Base-by-base conservation (phyloP, 2,797 vertebrate genomes). In the Typhlichthys subterraneus region DNA sequence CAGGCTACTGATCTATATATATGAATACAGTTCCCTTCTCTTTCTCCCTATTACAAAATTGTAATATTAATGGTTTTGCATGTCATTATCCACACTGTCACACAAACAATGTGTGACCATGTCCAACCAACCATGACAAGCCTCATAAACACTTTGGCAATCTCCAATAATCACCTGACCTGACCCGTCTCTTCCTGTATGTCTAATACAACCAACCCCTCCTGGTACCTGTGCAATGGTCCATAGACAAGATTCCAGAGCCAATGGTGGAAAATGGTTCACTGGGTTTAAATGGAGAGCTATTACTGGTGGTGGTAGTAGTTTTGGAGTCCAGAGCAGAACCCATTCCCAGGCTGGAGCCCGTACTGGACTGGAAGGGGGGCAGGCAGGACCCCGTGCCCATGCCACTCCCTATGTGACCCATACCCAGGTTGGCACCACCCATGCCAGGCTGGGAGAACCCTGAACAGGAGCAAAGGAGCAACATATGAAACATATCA, bases 401-500 rank as follows among this genome's bases (percentile, higher is more conserved):
- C 71, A 69, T 69, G 57, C 69, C 71, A 59, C 61, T 58, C 49
- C 70, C 77, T 72, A 82, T 61, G 45, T 66, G 23, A 38, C 53
- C 31, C 4, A 19, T 14, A 14, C 45, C 62, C 13, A 71, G 48
- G n/a, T n/a, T 59, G 61, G 82, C 76, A 10, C 81, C 85, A 31
- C 85, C 84, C 55, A 83, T 77, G 42, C 81, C 91, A 70, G 91
- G 77, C 76, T 91, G 90, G 61, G 90, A 86, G 72, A 90, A 90
- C 57, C 91, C 93, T 94, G 69, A 65, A 48, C 4, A 12, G 47
- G 47, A 48, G 47, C 3, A 48, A 48, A 48, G 1, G 3, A 48
- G 12, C 5, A n/a, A 48, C 4, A 48, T 10, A 48, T 48, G 10
- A 7, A 9, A 38, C 33, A 38, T 38, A 38, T 38, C 33, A 38